phyloP scores from a whole-genome alignment of 2,888 invertebrate genomes.

The Caenorhabditis plicata region DNA sequence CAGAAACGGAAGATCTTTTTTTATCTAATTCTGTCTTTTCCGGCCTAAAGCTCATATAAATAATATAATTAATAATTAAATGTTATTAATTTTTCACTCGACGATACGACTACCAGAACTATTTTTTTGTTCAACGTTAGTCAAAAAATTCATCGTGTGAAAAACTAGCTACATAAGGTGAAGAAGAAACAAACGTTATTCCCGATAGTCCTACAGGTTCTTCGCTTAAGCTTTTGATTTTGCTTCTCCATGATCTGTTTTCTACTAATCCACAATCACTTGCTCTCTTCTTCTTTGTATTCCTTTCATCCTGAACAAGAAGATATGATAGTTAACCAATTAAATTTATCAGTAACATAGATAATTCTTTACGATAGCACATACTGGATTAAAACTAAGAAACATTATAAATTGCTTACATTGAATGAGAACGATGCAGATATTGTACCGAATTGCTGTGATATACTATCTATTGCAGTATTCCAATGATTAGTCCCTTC shows the following conservation, averaged over 20 bases:
- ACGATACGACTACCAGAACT: not conserved
- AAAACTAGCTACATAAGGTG: not conserved
- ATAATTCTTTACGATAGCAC: not conserved
- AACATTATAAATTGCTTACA: not conserved
- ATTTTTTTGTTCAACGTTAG: not conserved
- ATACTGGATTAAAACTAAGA: not conserved
- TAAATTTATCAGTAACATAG: too few species aligned
- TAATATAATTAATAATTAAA: too few species aligned
- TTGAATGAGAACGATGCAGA: not conserved
- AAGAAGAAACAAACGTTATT: not conserved
- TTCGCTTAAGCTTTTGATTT: constrained; percentile 3
- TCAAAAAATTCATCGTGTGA: not conserved
- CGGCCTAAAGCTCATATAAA: too few species aligned
- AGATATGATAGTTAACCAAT: not conserved
- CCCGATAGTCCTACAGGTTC: constrained; percentile 1
- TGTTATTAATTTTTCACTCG: too few species aligned
- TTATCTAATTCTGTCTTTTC: too few species aligned
- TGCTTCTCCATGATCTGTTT: constrained; percentile 1
- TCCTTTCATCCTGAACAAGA: not conserved
- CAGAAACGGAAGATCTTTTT: not conserved
- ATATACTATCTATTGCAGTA: not conserved
- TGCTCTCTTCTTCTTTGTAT: too few species aligned
- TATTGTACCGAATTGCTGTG: not conserved
- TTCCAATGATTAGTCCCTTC: not conserved
- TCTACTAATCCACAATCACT: too few species aligned